Evolutionary conservation across 1,140 invertebrate species (phyloP).

Genomic region (Maconellicoccus hirsutus): DNA sequence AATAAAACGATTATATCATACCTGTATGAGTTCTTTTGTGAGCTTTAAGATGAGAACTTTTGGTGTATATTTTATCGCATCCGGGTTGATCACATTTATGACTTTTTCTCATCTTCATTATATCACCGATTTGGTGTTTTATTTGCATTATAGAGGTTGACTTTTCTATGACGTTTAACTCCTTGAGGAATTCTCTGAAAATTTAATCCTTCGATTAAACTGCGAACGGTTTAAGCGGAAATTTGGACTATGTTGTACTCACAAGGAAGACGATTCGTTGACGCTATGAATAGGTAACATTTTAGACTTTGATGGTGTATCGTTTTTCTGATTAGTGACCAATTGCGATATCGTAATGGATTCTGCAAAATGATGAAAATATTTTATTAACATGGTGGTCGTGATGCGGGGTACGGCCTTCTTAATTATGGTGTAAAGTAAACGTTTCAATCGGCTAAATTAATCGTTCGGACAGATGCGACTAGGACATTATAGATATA

Average conservation of each 20-base stretch:
- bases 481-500: too few relatives aligned
- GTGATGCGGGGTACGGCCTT: too few relatives aligned
- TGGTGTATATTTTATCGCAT: conserved; percentile 57
- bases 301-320: not conserved
- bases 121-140: not conserved
- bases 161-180: not conserved
- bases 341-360: not conserved
- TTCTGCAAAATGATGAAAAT: not conserved
- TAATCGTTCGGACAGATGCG: too few relatives aligned
- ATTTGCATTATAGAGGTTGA: conserved; percentile 12
- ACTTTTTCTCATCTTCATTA: conserved; percentile 31
- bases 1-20: too few relatives aligned
- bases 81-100: conserved; percentile 52
- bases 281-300: not conserved
- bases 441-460: too few relatives aligned
- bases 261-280: conserved; percentile 9
- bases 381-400: too few relatives aligned
- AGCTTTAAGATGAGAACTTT: conserved; percentile 61
- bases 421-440: too few relatives aligned
- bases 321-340: not conserved
- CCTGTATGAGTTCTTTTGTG: conserved; percentile 58
- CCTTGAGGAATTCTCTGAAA: conserved; percentile 6
- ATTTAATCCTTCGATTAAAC: too few relatives aligned
- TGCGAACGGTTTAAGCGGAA: too few relatives aligned
- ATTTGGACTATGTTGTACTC: not conserved